Conservation (phyloP, 2,113 vertebrate species). For the Thunnus maccoyii region DNA sequence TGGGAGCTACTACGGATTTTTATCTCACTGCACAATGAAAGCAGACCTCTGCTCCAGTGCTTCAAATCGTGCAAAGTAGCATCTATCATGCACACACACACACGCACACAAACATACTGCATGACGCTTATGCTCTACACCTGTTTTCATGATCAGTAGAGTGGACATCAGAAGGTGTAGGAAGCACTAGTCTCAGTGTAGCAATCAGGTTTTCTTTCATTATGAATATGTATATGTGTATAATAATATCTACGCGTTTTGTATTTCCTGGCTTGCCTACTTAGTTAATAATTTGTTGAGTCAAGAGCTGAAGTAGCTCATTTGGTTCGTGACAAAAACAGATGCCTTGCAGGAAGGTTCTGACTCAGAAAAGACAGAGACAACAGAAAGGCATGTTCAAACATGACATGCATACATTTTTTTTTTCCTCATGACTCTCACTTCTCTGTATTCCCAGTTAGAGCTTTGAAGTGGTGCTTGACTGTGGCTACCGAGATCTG, state of each 20-base stretch:
- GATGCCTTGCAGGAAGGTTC: neutral
- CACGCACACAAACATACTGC: neutral
- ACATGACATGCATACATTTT: conserved; percentile 41
- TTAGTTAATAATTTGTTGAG: neutral
- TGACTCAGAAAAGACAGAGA: neutral
- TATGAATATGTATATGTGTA: too few relatives aligned
- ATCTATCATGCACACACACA: neutral
- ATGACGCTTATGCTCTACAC: neutral
- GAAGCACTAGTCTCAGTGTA: neutral
- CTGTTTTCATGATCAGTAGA: conserved; percentile 10
- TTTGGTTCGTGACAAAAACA: neutral
- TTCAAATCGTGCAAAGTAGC: conserved; percentile 7
- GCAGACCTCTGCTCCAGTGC: conserved; percentile 20
- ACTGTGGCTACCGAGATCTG: neutral
- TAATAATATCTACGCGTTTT: neutral
- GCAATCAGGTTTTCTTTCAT: neutral
- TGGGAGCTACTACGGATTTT: conserved; percentile 53
- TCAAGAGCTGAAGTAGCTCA: neutral
- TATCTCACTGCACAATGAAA: conserved; percentile 48
- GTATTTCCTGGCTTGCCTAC: neutral
- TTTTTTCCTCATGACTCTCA: neutral
- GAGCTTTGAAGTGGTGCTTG: neutral
- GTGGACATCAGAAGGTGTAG: conserved; percentile 19
- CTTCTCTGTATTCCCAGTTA: neutral
- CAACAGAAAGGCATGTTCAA: conserved; percentile 47